phyloP scores from a whole-genome alignment of 2,113 vertebrate species.

The Rousettus leschenaultii region DNA sequence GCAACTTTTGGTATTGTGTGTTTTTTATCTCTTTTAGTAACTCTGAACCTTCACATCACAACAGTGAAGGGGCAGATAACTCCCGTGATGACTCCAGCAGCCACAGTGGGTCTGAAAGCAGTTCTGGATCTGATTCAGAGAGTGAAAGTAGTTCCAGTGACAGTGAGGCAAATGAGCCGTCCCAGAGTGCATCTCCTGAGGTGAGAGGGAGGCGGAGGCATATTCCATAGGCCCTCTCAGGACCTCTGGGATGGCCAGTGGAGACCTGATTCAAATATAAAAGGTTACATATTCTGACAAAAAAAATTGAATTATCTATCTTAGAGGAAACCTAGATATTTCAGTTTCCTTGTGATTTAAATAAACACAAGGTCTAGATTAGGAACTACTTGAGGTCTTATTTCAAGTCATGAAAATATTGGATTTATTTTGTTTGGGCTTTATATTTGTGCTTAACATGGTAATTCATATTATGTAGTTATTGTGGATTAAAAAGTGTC shows the following conservation, averaged over 20 bases:
- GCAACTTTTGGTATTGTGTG: slow-evolving; percentile 15
- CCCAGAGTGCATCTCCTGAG: slow-evolving; percentile 93
- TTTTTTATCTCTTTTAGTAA: slow-evolving; percentile 75
- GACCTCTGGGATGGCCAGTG: neutral
- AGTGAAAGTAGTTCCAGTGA: slow-evolving; percentile 98
- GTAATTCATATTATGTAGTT: neutral
- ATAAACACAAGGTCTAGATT: neutral
- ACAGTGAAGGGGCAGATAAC: slow-evolving; percentile 93
- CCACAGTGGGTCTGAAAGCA: slow-evolving; percentile 97
- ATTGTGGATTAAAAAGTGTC: neutral
- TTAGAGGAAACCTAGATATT: neutral
- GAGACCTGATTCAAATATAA: neutral
- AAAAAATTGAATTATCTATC: neutral
- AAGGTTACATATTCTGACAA: neutral
- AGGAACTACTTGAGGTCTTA: neutral
- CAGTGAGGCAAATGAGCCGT: slow-evolving; percentile 95
- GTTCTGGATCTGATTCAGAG: slow-evolving; percentile 97
- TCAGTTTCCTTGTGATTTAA: slow-evolving; percentile 14
- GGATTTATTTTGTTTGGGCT: neutral
- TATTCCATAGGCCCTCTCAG: neutral
- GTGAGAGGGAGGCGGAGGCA: slow-evolving; percentile 75
- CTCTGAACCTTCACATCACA: slow-evolving; percentile 89
- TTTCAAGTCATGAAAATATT: neutral
- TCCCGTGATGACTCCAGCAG: slow-evolving; percentile 97
- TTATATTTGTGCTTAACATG: neutral